Percentiles rank a stretch among this genome's conserved stretches.
Evolutionary conservation across 2,797 vertebrate species (phyloP).

Genomic region (Paratrypauchen microcephalus): DNA sequence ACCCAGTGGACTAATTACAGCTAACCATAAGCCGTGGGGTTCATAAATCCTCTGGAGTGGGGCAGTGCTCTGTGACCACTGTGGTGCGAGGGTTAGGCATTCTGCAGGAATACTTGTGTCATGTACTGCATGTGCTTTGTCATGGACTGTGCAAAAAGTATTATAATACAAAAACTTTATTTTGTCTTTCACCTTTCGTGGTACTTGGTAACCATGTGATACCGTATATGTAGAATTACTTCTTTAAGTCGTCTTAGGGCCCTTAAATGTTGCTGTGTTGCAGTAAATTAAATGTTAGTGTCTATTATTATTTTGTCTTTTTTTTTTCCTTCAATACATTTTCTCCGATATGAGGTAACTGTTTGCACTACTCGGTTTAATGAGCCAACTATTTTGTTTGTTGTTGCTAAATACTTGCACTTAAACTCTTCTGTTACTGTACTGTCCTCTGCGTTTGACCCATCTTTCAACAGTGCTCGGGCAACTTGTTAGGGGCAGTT

Average conservation of each 20-base stretch:
- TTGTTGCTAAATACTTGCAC: neutral
- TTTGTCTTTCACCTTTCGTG: neutral
- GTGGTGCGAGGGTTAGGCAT: conserved; percentile 51
- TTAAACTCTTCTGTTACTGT: too few species aligned
- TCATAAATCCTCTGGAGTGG: conserved; percentile 64
- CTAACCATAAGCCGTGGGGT: conserved; percentile 54
- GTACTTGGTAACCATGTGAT: neutral
- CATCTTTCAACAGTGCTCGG: too few species aligned
- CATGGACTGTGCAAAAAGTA: too few species aligned
- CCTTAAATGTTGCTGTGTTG: neutral
- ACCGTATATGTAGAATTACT: neutral
- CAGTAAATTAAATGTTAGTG: neutral
- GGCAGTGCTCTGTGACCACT: conserved; percentile 55
- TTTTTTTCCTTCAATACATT: neutral
- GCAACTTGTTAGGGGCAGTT: too few species aligned
- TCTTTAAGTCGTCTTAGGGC: neutral
- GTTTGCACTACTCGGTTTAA: neutral
- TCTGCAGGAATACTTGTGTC: neutral
- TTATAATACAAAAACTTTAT: too few species aligned
- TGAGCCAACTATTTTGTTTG: neutral
- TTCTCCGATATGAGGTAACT: neutral
- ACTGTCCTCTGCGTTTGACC: too few species aligned
- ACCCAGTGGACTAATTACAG: conserved; percentile 65
- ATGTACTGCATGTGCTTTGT: neutral
- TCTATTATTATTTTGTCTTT: neutral